Percentiles rank a stretch among this genome's conserved stretches.
Evolutionary conservation across 2,888 invertebrate species (phyloP).

Genomic region (Galeopsomyia nigrocyanea): DNA sequence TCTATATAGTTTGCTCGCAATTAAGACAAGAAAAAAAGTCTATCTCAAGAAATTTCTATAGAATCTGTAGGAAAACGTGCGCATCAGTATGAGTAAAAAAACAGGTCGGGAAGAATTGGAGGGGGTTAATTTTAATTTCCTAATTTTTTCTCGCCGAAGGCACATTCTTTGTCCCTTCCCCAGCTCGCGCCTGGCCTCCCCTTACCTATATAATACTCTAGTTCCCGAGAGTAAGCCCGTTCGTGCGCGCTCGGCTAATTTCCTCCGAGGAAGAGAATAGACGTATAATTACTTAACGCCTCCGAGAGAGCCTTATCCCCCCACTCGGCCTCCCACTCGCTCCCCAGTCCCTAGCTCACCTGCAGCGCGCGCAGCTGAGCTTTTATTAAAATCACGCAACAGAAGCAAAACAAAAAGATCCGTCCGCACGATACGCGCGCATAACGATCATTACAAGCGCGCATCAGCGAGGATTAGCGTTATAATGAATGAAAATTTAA

Average conservation of each 20-base stretch:
- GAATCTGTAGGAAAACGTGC: background rate
- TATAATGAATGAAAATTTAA: conserved; percentile 42
- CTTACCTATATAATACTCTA: conserved; percentile 2
- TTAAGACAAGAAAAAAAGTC: no score
- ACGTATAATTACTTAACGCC: conserved; percentile 69
- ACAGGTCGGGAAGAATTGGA: conserved; percentile 23
- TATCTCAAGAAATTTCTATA: no score
- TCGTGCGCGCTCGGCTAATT: conserved; percentile 59
- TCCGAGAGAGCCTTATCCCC: conserved; percentile 54
- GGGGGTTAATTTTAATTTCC: conserved; percentile 68
- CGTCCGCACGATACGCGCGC: conserved; percentile 28
- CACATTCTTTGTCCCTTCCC: conserved; percentile 18
- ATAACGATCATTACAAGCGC: conserved; percentile 33
- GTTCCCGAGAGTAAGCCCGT: conserved; percentile 38
- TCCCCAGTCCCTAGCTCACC: conserved; percentile 51
- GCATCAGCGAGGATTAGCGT: conserved; percentile 9
- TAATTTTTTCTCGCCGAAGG: conserved; percentile 64
- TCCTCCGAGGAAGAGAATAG: conserved; percentile 67
- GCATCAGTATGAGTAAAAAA: background rate
- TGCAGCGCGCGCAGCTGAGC: background rate
- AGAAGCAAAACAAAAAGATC: conserved; percentile 45
- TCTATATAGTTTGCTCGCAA: no score
- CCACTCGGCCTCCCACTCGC: background rate
- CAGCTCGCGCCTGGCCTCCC: background rate
- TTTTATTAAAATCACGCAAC: conserved; percentile 57